Percentiles rank a stretch among this genome's conserved stretches.
Evolutionary conservation across 2,797 vertebrate species (phyloP).

Genomic region (Neosalanx taihuensis): DNA sequence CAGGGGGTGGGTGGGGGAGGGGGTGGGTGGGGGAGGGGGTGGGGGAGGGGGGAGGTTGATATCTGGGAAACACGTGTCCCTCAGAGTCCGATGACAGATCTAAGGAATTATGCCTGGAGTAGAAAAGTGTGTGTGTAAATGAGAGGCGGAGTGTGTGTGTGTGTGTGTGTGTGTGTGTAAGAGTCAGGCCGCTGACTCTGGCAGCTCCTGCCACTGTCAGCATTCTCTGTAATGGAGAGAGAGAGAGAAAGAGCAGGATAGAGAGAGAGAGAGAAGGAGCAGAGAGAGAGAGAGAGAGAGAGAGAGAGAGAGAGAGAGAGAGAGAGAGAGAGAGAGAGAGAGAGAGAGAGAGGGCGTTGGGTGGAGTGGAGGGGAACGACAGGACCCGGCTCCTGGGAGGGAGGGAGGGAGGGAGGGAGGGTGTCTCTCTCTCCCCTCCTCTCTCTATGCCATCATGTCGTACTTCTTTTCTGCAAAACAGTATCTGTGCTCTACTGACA

Average conservation of each 20-base stretch:
- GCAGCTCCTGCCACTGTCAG: constrained; percentile 26
- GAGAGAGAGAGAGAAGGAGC: no score
- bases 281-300: no score
- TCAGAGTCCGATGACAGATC: constrained; percentile 46
- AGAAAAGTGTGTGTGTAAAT: not conserved
- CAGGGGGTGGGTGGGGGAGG: no score
- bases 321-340: no score
- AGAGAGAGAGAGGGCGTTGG: no score
- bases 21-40: no score
- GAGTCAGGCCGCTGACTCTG: constrained; percentile 18
- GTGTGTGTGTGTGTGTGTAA: constrained; percentile 13
- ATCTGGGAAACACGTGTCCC: constrained; percentile 60
- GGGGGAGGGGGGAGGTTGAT: constrained; percentile 35
- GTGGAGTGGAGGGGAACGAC: not conserved
- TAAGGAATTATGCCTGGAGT: constrained; percentile 35
- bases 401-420: not conserved
- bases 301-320: no score
- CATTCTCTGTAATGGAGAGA: constrained; percentile 21
- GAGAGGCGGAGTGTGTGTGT: constrained; percentile 16
- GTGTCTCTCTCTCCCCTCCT: not conserved
- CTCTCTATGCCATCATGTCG: not conserved
- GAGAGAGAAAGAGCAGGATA: constrained; percentile 1
- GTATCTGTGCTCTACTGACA: no score
- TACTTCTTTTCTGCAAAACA: no score
- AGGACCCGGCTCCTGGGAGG: not conserved